These are phyloP conservation scores for Pygocentrus nattereri DNA, from an alignment of 2,797 vertebrate species.

Conservation along the genomic window DNA sequence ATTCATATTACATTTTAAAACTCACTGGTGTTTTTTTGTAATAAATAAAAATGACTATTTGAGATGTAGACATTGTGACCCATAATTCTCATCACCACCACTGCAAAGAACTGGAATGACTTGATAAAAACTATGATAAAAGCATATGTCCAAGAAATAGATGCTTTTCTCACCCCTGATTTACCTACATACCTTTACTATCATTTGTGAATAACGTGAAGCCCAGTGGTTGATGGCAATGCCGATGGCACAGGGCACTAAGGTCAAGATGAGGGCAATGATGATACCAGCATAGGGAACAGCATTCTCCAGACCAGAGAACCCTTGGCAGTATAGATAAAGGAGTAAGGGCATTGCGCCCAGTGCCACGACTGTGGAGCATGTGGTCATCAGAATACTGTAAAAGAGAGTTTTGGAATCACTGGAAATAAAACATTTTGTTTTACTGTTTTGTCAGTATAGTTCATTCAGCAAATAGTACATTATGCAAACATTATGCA, in stretches of 20 bases:
- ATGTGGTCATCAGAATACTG: conserved; percentile 89
- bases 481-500: too few species aligned
- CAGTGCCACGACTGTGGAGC: conserved; percentile 80
- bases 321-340: conserved; percentile 79
- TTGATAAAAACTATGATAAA: too few species aligned
- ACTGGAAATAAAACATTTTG: too few species aligned
- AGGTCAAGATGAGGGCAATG: conserved; percentile 70
- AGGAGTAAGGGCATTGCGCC: conserved; percentile 88
- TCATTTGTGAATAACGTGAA: conserved; percentile 73
- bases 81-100: too few species aligned
- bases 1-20: too few species aligned
- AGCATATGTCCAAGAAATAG: not conserved
- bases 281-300: conserved; percentile 82
- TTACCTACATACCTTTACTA: conserved; percentile 81
- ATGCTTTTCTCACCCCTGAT: too few species aligned
- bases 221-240: conserved; percentile 83
- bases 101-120: too few species aligned
- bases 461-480: too few species aligned
- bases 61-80: too few species aligned
- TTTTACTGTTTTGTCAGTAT: too few species aligned
- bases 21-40: too few species aligned
- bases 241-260: conserved; percentile 81
- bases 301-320: conserved; percentile 74
- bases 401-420: conserved; percentile 14
- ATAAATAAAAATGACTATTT: too few species aligned